phyloP scores from a whole-genome alignment of 2,888 invertebrate genomes.

The Drosophila colorata region DNA sequence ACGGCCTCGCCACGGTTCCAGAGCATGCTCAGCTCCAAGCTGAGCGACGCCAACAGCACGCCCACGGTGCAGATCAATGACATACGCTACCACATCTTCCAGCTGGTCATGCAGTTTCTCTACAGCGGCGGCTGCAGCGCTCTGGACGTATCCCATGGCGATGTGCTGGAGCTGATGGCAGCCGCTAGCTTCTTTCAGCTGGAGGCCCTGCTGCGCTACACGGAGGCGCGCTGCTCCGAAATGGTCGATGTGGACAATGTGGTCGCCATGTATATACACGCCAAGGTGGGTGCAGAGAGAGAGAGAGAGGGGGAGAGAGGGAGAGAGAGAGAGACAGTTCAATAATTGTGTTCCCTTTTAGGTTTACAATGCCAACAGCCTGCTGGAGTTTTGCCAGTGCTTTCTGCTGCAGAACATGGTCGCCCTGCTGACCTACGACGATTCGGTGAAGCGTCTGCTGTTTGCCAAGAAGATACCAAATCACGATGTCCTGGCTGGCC shows the following conservation, averaged over 20 bases:
- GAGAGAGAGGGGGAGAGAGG: no score
- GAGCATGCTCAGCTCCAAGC: slow-evolving; percentile 92
- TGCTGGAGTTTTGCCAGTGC: slow-evolving; percentile 95
- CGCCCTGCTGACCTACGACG: slow-evolving; percentile 95
- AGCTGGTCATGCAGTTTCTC: slow-evolving; percentile 95
- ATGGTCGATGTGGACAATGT: slow-evolving; percentile 95
- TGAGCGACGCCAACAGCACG: slow-evolving; percentile 90
- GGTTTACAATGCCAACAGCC: slow-evolving; percentile 94
- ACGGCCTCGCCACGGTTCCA: slow-evolving; percentile 95
- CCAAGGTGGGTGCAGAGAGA: slow-evolving; percentile 90
- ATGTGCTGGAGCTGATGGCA: slow-evolving; percentile 94
- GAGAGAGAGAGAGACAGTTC: no score
- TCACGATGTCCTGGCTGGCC: slow-evolving; percentile 94
- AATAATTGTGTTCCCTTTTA: slow-evolving; percentile 72
- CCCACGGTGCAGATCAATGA: slow-evolving; percentile 97
- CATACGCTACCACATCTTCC: slow-evolving; percentile 96
- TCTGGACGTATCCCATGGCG: slow-evolving; percentile 91
- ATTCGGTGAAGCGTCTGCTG: slow-evolving; percentile 93
- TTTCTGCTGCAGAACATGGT: slow-evolving; percentile 97
- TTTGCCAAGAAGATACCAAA: slow-evolving; percentile 96
- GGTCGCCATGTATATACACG: slow-evolving; percentile 96
- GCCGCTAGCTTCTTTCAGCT: slow-evolving; percentile 96
- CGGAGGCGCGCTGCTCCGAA: slow-evolving; percentile 93
- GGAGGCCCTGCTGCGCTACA: slow-evolving; percentile 93
- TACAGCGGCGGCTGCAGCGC: slow-evolving; percentile 95